Base-by-base conservation (phyloP, 2,113 vertebrate species). In the Syngnathus floridae region DNA sequence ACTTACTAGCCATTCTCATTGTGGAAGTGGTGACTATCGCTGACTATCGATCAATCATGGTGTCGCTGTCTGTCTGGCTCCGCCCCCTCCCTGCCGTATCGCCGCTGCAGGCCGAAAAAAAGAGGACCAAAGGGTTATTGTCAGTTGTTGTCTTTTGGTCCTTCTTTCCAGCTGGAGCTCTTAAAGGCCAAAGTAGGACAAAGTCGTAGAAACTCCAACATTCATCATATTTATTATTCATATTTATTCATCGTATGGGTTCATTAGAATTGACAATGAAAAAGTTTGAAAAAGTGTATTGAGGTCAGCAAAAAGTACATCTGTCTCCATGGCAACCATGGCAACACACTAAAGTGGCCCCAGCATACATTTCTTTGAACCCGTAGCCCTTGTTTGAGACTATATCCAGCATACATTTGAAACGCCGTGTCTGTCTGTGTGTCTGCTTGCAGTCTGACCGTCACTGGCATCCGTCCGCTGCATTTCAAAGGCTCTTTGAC, bases 401-500 rank as follows among this genome's bases (percentile, higher is more conserved):
- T 13, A 3, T 49, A 1, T 31, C 26, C 26, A 31, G 26, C 26
- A 31, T 31, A 31, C 26, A 2, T n/a, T n/a, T 49, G 48, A 49
- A 21, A 49, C 7, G 26, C 26, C 26, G 26, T 31, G 26, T 31
- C 26, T 31, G 26, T 31, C 64, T 36, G 19, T 19, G 54, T 19
- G 7, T 38, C 13, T 60, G 72, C 16, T 58, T 52, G 67, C 19
- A 1, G 22, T 56, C 54, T 56, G 5, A 83, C 63, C 66, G 59
- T 68, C 65, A 72, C 81, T 80, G 69, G 85, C 40, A 12, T 61
- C 83, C 62, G 79, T 87, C 65, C 80, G 75, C 69, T 88, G 84
- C 59, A 84, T 17, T 68, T 83, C 75, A 79, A 86, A 88, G 48
- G 82, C 87, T 67, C 84, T 82, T 57, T 84, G 81, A 7, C 86